Evolutionary conservation across 35 echinoderm and acorn worm genomes (phyloP), one percentile per base, ranked within the genome.

Genomic region (Ophiothrix spiculata): DNA sequence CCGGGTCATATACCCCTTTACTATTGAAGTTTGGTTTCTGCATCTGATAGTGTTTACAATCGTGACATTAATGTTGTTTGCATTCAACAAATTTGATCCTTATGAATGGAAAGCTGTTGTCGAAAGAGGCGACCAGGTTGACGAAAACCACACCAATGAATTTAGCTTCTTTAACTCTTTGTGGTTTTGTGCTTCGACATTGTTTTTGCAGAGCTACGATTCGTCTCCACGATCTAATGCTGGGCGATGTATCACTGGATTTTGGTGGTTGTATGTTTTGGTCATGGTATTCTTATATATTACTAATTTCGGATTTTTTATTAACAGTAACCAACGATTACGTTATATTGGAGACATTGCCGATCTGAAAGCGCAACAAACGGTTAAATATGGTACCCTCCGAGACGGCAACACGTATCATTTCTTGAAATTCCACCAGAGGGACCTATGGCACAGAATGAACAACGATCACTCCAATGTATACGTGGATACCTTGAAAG

Each of bases 371-470:
- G 37, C 64, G 0, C 92, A 99, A 78, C 81, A 86, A 11, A 86
- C 91, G 40, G 80, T 92, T 13, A 85, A 88, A 35, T 99, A 89
- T 81, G 96, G 96, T 39, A 86, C 86, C n/a, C 83, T 99, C 17
- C 84, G 87, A 16, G 89, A 88, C 37, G 92, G 92, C 2, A 91
- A 92, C 69, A 94, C 90, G 3, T 91, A 89, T 29, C 83, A 84
- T 49, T 94, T 86, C 83, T 88, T 99, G 77, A 85, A 87, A 78
- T 89, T 83, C n/a, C 82, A 88, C 32, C 92, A 86, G 64, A 82
- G 89, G 38, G 81, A 78, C n/a, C 37, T 86, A 28, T 76, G 84
- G 69, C 69, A 86, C 2, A 38, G 56, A 39, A 86, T 86, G 84
- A 76, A 77, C 31, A 31, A 77, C 36, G 45, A 75, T 4, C 42